Base-by-base conservation (phyloP, 1,140 invertebrate genomes). In the Orius insidiosus region DNA sequence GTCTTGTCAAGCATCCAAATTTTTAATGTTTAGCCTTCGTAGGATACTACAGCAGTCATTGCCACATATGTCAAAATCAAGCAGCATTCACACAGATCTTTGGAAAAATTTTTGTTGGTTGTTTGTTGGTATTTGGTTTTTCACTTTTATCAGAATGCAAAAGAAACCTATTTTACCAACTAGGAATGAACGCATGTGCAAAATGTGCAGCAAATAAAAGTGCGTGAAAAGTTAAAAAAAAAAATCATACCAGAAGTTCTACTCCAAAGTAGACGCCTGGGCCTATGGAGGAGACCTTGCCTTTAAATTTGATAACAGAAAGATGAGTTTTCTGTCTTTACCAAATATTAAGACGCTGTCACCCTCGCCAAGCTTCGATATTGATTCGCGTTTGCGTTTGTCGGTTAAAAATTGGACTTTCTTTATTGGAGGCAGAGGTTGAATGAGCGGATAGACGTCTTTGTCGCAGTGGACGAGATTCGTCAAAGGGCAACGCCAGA, bases 231-330 rank as follows among this genome's bases (percentile, higher is more conserved):
- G 35, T 44, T 35, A 49, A 45, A n/a, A 18, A 13, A 13, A 40
- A 34, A 11, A 18, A 16, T 24, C 52, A 44, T 55, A 56, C 53
- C 57, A 56, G 53, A 32, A 57, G 19, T 37, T 56, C 57, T 36
- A 58, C 50, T 53, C 56, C 56, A 53, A 52, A 58, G 47, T 53
- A 56, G 32, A 43, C 37, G 47, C 56, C 57, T 45, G 44, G 52
- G 10, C 57, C 57, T 45, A 51, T 46, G 39, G 50, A 51, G 30
- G 44, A 24, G 32, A 57, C 46, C 24, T 50, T 51, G 24, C 54
- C 54, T 48, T 53, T 56, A 45, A 51, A 57, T 41, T 47, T 53
- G 24, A 58, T 51, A 30, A 53, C 33, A n/a, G 52, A 51, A 24
- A 33, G 16, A 24, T 46, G 19, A 19, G 36, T 42, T n/a, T 45